These are phyloP conservation scores for Canis aureus DNA, from an alignment of 2,113 vertebrate genomes.

Conservation along the genomic window DNA sequence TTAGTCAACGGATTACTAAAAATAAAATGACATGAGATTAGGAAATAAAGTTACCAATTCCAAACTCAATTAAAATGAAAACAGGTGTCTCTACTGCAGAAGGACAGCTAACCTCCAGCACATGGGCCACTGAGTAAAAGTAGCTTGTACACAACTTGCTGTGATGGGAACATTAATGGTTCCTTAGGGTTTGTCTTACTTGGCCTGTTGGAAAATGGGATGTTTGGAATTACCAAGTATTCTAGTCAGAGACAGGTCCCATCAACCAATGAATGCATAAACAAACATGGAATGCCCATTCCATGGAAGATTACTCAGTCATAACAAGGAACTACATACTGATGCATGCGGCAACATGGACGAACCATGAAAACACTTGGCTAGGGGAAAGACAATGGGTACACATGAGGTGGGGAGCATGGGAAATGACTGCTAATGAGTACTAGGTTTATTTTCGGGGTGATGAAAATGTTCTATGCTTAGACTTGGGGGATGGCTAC, in stretches of 20 bases:
- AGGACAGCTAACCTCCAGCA: not conserved
- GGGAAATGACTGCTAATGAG: not conserved
- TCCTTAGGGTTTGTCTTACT: not conserved
- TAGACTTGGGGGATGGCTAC: not conserved
- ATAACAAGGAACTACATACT: not conserved
- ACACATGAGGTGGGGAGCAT: not conserved
- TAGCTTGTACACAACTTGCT: not conserved
- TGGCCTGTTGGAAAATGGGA: not conserved
- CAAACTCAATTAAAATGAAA: constrained; percentile 11
- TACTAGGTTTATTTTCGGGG: not conserved
- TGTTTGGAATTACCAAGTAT: constrained; percentile 5
- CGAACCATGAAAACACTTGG: not conserved
- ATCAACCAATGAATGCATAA: not conserved
- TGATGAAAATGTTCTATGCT: not conserved
- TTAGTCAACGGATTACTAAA: not conserved
- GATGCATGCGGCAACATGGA: not conserved
- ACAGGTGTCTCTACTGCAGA: not conserved
- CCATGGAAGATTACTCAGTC: not conserved
- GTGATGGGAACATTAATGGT: not conserved
- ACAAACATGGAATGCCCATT: not conserved
- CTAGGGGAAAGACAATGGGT: not conserved
- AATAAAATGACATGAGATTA: constrained; percentile 46
- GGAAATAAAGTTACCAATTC: not conserved
- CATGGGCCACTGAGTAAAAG: not conserved
- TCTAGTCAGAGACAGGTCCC: not conserved